Evolutionary conservation across 2,113 vertebrate species (phyloP).

Genomic region (Jaculus jaculus): DNA sequence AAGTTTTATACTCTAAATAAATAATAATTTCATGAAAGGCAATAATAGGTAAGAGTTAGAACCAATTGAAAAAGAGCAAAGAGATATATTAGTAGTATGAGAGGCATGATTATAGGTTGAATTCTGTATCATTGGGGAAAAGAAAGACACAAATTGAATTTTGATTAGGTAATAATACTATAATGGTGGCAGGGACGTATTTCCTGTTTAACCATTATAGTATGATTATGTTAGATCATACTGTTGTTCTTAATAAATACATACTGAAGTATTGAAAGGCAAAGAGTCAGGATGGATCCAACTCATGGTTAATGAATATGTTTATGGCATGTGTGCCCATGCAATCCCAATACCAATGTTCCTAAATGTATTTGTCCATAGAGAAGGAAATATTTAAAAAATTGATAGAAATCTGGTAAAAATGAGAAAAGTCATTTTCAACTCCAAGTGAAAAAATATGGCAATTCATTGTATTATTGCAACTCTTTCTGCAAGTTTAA

Average conservation of each 20-base stretch:
- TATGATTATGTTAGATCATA: not conserved
- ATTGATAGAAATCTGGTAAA: not conserved
- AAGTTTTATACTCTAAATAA: too few relatives aligned
- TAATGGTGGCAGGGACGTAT: not conserved
- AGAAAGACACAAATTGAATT: not conserved
- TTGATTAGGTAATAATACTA: not conserved
- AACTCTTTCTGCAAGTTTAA: not conserved
- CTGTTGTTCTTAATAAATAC: not conserved
- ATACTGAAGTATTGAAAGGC: not conserved
- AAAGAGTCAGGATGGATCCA: not conserved
- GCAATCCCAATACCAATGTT: too few relatives aligned
- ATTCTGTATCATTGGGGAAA: not conserved
- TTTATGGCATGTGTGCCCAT: not conserved
- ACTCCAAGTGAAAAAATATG: not conserved
- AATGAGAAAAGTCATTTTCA: conserved; percentile 10
- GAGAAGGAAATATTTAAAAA: not conserved
- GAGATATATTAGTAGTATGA: not conserved
- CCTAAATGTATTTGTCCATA: not conserved
- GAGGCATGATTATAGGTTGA: not conserved
- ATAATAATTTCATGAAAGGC: too few relatives aligned
- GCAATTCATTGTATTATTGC: not conserved
- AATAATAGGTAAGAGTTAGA: too few relatives aligned
- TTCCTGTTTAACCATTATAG: not conserved
- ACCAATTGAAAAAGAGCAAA: not conserved
- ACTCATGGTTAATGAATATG: not conserved